phyloP scores from a whole-genome alignment of 2,113 vertebrate genomes.

The Alethe diademata region DNA sequence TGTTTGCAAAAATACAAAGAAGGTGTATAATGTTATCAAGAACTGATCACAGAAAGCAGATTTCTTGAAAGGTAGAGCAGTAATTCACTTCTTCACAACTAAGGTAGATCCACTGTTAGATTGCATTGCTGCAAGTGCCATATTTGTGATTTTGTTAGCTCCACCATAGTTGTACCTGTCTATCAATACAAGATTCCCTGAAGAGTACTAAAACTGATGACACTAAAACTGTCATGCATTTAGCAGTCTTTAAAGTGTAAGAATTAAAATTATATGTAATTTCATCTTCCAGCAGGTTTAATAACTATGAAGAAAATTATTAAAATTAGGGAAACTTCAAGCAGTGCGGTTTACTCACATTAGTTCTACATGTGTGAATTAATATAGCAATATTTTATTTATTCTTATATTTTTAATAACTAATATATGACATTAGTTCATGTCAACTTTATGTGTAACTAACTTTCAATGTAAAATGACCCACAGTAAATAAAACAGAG shows the following conservation, averaged over 20 bases:
- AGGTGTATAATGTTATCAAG: neutral
- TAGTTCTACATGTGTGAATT: neutral
- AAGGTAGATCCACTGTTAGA: neutral
- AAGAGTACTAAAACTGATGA: neutral
- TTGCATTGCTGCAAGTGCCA: rapidly evolving
- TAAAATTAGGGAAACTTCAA: neutral
- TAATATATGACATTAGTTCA: neutral
- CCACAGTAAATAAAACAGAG: neutral
- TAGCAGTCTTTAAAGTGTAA: neutral
- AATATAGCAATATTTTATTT: neutral
- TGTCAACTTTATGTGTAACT: neutral
- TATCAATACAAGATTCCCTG: neutral
- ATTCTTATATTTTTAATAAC: neutral
- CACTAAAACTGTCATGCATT: neutral
- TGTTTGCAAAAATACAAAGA: neutral
- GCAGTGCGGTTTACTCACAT: neutral
- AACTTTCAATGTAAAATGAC: neutral
- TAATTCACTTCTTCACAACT: neutral
- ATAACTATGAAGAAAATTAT: neutral
- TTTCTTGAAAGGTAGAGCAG: neutral
- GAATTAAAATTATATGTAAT: neutral
- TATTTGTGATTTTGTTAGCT: neutral
- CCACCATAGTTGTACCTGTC: neutral
- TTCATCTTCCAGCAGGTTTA: neutral
- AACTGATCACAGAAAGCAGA: neutral